These are phyloP conservation scores for Agrotis clavis DNA, from an alignment of 2,888 invertebrate species.

Conservation along the genomic window DNA sequence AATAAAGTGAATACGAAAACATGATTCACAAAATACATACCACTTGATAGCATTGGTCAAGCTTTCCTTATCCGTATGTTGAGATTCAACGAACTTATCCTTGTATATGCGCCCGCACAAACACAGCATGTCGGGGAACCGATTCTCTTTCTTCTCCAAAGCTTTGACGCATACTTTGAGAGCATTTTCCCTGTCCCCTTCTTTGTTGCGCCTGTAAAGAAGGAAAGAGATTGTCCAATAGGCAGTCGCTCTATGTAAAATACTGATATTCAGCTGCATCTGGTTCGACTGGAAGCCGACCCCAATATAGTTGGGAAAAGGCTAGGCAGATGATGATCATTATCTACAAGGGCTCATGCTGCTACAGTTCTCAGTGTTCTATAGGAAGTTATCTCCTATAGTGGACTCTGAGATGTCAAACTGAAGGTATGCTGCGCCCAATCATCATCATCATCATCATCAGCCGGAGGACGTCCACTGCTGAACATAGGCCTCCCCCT, in stretches of 20 bases:
- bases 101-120: slow-evolving; percentile 99
- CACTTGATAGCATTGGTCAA: slow-evolving; percentile 98
- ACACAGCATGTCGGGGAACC: slow-evolving; percentile 99
- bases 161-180: slow-evolving; percentile 97
- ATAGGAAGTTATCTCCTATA: too few relatives aligned
- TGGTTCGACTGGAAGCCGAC: too few relatives aligned
- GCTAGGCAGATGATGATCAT: too few relatives aligned
- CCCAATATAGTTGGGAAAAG: too few relatives aligned
- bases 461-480: too few relatives aligned
- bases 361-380: too few relatives aligned
- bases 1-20: background rate
- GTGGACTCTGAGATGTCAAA: too few relatives aligned
- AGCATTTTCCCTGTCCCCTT: slow-evolving; percentile 98
- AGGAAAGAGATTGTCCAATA: background rate
- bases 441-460: too few relatives aligned
- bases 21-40: slow-evolving; percentile 82
- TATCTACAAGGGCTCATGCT: background rate
- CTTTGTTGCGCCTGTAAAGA: slow-evolving; percentile 94
- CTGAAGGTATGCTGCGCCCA: too few relatives aligned
- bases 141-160: slow-evolving; percentile 97
- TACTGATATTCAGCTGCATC: too few relatives aligned
- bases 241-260: too few relatives aligned
- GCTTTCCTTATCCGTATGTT: slow-evolving; percentile 96
- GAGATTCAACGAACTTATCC: slow-evolving; percentile 99
- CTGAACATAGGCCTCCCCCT: too few relatives aligned